Base-by-base conservation (phyloP, 1,140 invertebrate genomes). In the Chironomus tepperi region DNA sequence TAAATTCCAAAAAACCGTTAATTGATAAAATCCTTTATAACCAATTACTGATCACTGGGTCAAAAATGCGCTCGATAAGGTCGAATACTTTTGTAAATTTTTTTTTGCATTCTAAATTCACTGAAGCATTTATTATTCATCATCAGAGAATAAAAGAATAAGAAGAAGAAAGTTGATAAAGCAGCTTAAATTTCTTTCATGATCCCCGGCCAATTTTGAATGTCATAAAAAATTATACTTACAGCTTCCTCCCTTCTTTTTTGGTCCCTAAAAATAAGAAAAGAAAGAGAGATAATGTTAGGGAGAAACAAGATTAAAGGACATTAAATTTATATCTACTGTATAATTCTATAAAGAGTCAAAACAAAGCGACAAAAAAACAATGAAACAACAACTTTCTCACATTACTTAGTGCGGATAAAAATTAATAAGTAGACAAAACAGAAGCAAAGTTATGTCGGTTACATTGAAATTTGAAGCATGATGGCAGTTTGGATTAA, bases 111-210 rank as follows among this genome's bases (percentile, higher is more conserved):
- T 67, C 12, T 15, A 19, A 21, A 18, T 21, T 70, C 19, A 16
- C 2, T 19, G 8, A 19, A 70, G 16, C 65, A 19, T 70, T 18
- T 70, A 70, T 57, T 12, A 57, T 57, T 57, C 47, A 57, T 57
- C 12, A n/a, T 57, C 47, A 57, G n/a, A 57, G 12, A n/a, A 57
- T 12, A 15, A 15, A 15, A n/a, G n/a, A 47, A 47, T 10, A 47
- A 47, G 15, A 15, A 47, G 43, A 47, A 47, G 8, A 19, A 67
- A 70, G 65, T 70, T 70, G 65, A 70, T 70, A 70, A 70, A 70
- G 65, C n/a, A 70, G 65, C 65, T 70, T 70, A 70, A 70, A 70
- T 70, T 70, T 70, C 65, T 70, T 70, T 57, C 19, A 70, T 70
- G 65, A 70, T 70, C 65, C 65, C 65, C 65, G 65, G 16, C 65